These are phyloP conservation scores for Subacronicta megacephala DNA, from an alignment of 2,888 invertebrate genomes.

Conservation along the genomic window DNA sequence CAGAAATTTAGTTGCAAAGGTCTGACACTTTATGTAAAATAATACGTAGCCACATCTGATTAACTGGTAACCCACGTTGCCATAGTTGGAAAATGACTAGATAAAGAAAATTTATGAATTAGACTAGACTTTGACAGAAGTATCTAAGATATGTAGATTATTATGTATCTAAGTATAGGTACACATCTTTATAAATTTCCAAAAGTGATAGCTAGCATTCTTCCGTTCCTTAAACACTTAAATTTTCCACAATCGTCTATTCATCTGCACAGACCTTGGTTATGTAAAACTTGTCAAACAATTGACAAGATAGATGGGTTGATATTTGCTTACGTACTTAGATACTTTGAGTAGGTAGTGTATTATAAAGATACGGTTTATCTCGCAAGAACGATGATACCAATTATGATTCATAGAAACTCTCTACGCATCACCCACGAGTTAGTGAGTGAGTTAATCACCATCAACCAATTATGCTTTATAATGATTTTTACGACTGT, in stretches of 20 bases:
- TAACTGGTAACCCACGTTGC: too few relatives aligned
- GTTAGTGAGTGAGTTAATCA: too few relatives aligned
- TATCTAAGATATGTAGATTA: too few relatives aligned
- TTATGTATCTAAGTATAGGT: too few relatives aligned
- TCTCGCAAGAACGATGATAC: background rate
- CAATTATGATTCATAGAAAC: background rate
- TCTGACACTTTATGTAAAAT: too few relatives aligned
- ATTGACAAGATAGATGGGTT: constrained; percentile 28
- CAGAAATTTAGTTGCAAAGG: too few relatives aligned
- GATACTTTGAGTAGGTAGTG: constrained; percentile 13
- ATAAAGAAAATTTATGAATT: too few relatives aligned
- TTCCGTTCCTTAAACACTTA: background rate
- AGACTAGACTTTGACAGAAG: too few relatives aligned
- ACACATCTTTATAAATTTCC: too few relatives aligned
- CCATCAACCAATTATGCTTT: background rate
- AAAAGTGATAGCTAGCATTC: too few relatives aligned
- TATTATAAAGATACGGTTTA: constrained; percentile 10
- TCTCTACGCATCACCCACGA: background rate
- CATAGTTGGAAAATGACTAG: too few relatives aligned
- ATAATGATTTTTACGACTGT: background rate
- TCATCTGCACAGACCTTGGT: constrained; percentile 26
- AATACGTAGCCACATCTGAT: too few relatives aligned
- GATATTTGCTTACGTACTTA: constrained; percentile 20
- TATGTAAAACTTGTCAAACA: constrained; percentile 16
- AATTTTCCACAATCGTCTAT: constrained; percentile 4